Conservation (phyloP, 2,888 invertebrate genomes). For the Physocephala rufipes region DNA sequence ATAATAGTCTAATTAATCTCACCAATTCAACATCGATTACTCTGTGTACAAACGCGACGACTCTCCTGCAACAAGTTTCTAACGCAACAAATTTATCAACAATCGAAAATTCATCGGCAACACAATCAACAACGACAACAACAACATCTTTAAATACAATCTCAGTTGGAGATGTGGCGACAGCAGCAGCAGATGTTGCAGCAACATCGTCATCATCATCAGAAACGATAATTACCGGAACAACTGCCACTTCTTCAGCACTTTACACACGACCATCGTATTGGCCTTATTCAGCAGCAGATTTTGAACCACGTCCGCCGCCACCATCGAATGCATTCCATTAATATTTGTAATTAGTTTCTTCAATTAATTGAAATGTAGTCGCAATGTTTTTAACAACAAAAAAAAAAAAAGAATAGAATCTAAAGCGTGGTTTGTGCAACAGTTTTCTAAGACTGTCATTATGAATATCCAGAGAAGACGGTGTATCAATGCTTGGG, state of each 20-base stretch:
- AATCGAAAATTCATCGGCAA: too few relatives aligned
- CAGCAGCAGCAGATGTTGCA: slow-evolving; percentile 24
- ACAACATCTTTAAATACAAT: slow-evolving; percentile 30
- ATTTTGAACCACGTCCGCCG: slow-evolving; percentile 58
- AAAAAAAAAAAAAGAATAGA: too few relatives aligned
- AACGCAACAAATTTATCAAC: slow-evolving; percentile 41
- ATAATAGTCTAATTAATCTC: slow-evolving; percentile 41
- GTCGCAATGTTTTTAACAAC: too few relatives aligned
- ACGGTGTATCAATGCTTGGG: too few relatives aligned
- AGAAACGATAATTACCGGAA: not conserved
- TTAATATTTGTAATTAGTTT: slow-evolving; percentile 49
- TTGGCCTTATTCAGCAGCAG: slow-evolving; percentile 66
- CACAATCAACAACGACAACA: slow-evolving; percentile 28
- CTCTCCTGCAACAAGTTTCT: slow-evolving; percentile 38
- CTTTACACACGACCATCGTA: slow-evolving; percentile 68
- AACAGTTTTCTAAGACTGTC: not conserved
- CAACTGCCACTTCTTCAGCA: slow-evolving; percentile 49
- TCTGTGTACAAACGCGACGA: slow-evolving; percentile 44
- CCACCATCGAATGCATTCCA: slow-evolving; percentile 61
- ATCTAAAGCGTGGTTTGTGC: not conserved
- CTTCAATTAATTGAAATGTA: slow-evolving; percentile 40
- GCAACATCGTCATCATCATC: slow-evolving; percentile 43
- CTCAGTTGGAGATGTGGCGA: not conserved
- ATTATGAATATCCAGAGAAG: not conserved
- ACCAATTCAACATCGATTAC: slow-evolving; percentile 34